Base-by-base conservation (phyloP, 2,797 vertebrate species). In the Cuculus canorus region DNA sequence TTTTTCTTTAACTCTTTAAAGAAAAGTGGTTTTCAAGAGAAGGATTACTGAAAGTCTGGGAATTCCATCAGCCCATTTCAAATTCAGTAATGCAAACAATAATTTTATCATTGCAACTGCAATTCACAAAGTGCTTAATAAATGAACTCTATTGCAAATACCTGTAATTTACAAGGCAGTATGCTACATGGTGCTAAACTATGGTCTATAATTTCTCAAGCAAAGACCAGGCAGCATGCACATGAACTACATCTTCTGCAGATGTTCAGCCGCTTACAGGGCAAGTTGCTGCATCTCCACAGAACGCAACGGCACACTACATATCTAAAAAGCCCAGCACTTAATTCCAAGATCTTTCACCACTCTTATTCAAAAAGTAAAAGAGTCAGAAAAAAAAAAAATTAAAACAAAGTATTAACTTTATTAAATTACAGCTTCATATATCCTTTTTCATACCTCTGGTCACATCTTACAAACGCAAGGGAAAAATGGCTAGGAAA, bases 251-350 rank as follows among this genome's bases (percentile, higher is more conserved):
- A 70, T 8, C 22, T 47, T 63, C 22, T 7, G 1, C 11, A 47
- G 17, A 70, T 2, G 7, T 25, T 19, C 37, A 86, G 22, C 2
- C 0, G 0, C 59, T 81, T 25, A 64, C 10, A 70, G 17, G 88
- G 39, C 35, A 79, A 92, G 35, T 27, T 63, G 63, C 10, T 21
- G 19, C 22, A n/a, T 7, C 41, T 47, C 41, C 7, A 2, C 4
- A 11, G 43, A 76, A 47, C 4, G 19, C 39, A 77, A 43, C 2
- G 14, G 52, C 43, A 64, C 15, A 59, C n/a, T 33, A 37, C 10
- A 8, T 17, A 68, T 64, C 35, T 35, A 41, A 22, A 84, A 82
- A 88, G 39, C 8, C 15, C 59, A 79, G 30, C 7, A 43, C 28
- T 54, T 50, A 30, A 75, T 53, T 82, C 24, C 39, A 82, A 35